Evolutionary conservation across 1,140 invertebrate species (phyloP).

Genomic region (Drosophila gunungcola): DNA sequence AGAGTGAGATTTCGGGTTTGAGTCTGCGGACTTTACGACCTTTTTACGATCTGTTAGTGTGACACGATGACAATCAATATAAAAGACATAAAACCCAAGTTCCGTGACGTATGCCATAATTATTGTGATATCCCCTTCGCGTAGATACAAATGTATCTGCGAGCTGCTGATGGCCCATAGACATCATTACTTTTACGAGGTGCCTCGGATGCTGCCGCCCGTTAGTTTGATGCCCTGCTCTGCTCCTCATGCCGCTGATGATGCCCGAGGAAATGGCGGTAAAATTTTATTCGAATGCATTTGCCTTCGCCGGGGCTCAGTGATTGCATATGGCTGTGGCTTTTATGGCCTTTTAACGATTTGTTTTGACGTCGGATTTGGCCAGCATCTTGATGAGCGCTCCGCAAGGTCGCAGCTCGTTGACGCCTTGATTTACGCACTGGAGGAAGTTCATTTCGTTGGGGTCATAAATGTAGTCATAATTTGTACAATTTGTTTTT

Average conservation of each 20-base stretch:
- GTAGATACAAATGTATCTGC: slow-evolving; percentile 47
- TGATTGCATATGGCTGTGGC: slow-evolving; percentile 71
- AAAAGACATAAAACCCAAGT: slow-evolving; percentile 81
- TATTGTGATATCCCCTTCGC: slow-evolving; percentile 68
- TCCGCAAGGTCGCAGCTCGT: slow-evolving; percentile 56
- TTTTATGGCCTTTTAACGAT: slow-evolving; percentile 84
- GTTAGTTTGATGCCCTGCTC: slow-evolving; percentile 63
- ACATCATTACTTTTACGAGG: slow-evolving; percentile 82
- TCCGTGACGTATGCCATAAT: slow-evolving; percentile 84
- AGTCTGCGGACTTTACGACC: slow-evolving; percentile 74
- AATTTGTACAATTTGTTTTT: slow-evolving; percentile 14
- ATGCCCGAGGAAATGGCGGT: slow-evolving; percentile 76
- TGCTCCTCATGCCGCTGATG: slow-evolving; percentile 39
- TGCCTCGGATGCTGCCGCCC: slow-evolving; percentile 66
- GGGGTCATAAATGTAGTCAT: slow-evolving; percentile 11
- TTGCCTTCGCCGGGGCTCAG: slow-evolving; percentile 47
- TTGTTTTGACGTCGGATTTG: slow-evolving; percentile 81
- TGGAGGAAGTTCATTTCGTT: slow-evolving; percentile 27
- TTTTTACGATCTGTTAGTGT: slow-evolving; percentile 84
- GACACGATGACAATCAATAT: slow-evolving; percentile 83
- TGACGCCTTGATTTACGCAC: slow-evolving; percentile 62
- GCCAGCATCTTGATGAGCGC: slow-evolving; percentile 49
- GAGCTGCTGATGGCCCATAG: slow-evolving; percentile 68
- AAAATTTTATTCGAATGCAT: slow-evolving; percentile 83
- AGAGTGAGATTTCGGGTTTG: slow-evolving; percentile 28